Base-by-base conservation (phyloP, 2,888 invertebrate species). In the Epinotia ramella region DNA sequence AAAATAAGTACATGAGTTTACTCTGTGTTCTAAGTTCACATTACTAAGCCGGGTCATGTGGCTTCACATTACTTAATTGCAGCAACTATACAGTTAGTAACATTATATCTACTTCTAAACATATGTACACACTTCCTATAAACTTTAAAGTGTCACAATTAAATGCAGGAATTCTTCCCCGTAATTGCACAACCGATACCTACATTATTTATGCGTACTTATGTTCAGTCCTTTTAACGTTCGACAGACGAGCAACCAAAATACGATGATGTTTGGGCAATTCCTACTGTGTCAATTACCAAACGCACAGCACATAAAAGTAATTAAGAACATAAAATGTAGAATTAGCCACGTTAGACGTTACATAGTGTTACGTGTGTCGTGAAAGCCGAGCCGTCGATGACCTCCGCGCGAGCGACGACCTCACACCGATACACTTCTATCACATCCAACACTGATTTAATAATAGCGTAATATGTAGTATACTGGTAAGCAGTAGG, bases 371-470 rank as follows among this genome's bases (percentile, higher is more conserved):
- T 77, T 78, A 78, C 53, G n/a, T n/a, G 78, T 80, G 76, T 81
- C 85, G 86, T 85, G 88, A 88, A 88, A 89, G 89, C 85, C 71
- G 79, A 78, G 79, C 77, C 91, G 91, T 85, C 91, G 91, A 79
- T 93, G 93, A 93, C 93, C 93, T 89, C 74, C 89, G 81, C 77
- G 89, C 91, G 93, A 89, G 81, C 93, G 91, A 90, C 92, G 93
- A 93, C 93, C 93, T 86, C 79, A 73, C 79, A 70, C 59, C 74
- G 69, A 74, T 70, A 46, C 33, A 70, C 57, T 74, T 74, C 63
- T 40, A 69, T 63, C 66, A 18, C 56, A 33, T 44, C 16, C 5
- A 40, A 7, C 40, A 49, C 49, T 49, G 16, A 71, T 71, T 46
- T 62, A 53, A 56, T 68, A 28, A 73, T 68, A 73, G 68, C 20